These are phyloP conservation scores for Sminthurinus aureus DNA, from an alignment of 2,888 invertebrate genomes.

Conservation along the genomic window DNA sequence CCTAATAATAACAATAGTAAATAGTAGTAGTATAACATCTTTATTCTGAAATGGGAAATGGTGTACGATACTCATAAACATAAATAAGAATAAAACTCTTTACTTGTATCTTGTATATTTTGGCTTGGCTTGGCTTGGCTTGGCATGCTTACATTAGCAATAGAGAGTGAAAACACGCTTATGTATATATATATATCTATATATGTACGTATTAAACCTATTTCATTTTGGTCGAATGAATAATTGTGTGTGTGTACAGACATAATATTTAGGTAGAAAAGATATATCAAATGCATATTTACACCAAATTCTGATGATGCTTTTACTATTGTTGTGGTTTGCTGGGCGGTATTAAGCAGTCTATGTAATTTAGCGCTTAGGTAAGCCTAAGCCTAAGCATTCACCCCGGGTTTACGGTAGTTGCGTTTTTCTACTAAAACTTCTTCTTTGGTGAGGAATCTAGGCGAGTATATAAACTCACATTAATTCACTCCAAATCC, in stretches of 20 bases:
- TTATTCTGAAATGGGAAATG: no score
- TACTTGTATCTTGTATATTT: no score
- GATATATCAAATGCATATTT: background rate
- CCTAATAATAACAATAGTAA: background rate
- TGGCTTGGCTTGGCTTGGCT: no score
- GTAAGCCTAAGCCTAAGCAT: background rate
- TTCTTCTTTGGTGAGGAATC: background rate
- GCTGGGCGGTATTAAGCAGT: background rate
- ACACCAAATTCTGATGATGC: background rate
- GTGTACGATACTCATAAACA: no score
- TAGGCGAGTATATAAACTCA: constrained; percentile 12
- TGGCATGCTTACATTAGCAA: no score
- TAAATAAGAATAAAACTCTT: no score
- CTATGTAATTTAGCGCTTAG: background rate
- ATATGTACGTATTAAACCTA: no score
- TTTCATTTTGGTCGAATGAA: background rate
- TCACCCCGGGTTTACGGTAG: background rate
- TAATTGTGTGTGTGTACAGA: background rate
- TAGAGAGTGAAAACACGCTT: no score
- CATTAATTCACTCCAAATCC: background rate
- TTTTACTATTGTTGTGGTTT: background rate
- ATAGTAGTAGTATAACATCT: no score
- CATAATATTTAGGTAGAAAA: background rate
- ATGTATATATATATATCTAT: no score
- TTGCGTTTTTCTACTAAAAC: constrained; percentile 4